These are phyloP conservation scores for Laothoe populi DNA, from an alignment of 2,888 invertebrate species.

Conservation along the genomic window DNA sequence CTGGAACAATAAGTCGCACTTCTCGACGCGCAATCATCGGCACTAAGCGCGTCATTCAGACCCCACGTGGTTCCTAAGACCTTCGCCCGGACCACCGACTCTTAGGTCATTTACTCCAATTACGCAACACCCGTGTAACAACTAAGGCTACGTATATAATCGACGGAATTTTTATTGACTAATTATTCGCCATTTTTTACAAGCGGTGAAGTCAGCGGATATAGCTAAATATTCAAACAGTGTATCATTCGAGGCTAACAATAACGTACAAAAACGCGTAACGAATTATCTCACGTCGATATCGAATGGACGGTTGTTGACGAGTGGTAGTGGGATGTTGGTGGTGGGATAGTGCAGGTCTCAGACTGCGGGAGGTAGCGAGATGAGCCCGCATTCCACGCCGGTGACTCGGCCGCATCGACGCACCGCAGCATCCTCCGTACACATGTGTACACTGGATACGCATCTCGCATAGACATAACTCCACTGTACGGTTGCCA, in stretches of 20 bases:
- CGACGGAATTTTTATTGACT: conserved; percentile 84
- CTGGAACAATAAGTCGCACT: background rate
- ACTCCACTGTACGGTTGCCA: background rate
- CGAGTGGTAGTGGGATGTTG: conserved; percentile 29
- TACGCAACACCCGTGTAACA: conserved; percentile 83
- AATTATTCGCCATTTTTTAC: conserved; percentile 83
- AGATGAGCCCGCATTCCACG: conserved; percentile 74
- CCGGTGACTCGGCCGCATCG: conserved; percentile 64
- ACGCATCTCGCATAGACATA: background rate
- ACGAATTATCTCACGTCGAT: conserved; percentile 74
- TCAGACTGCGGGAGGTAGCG: conserved; percentile 51
- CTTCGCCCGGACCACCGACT: conserved; percentile 68
- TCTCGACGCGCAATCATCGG: background rate
- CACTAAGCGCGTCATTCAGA: conserved; percentile 30
- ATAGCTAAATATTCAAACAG: conserved; percentile 83
- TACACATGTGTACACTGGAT: background rate
- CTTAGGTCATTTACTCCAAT: conserved; percentile 83
- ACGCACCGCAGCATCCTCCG: conserved; percentile 26
- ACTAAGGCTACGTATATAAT: conserved; percentile 73
- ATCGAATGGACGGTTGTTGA: conserved; percentile 50
- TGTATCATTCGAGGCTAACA: conserved; percentile 83
- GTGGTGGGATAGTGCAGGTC: conserved; percentile 28
- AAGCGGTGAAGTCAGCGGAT: conserved; percentile 83
- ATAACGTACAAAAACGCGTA: conserved; percentile 73
- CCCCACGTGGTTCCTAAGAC: conserved; percentile 69